Conservation (phyloP, 2,113 vertebrate species). For the Thunnus thynnus region DNA sequence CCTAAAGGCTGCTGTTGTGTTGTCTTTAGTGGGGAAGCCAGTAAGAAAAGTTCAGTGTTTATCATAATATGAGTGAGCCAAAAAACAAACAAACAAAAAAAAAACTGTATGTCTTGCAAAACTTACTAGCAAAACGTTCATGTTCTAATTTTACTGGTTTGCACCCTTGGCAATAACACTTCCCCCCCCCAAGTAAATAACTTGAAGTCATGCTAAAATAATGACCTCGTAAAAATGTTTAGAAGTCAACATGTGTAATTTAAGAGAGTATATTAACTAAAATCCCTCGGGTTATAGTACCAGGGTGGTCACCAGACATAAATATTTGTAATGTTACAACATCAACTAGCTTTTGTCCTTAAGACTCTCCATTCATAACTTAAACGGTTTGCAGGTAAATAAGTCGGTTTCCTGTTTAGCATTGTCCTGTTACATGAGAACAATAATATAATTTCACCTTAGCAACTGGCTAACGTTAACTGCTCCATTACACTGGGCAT, state of each 20-base stretch:
- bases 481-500: background rate
- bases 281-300: background rate
- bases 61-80: background rate
- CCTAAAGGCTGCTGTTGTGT: background rate
- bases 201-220: background rate
- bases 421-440: background rate
- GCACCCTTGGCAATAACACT: background rate
- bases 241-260: background rate
- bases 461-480: conserved; percentile 23
- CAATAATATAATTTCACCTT: background rate
- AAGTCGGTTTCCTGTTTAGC: no score
- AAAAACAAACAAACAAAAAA: no score
- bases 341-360: background rate
- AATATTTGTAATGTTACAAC: no score
- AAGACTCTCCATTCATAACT: background rate
- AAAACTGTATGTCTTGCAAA: no score
- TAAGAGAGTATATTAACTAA: background rate
- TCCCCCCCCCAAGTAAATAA: background rate
- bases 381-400: background rate
- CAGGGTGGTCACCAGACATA: background rate
- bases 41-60: background rate
- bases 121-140: no score
- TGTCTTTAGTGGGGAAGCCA: background rate
- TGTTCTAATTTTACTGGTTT: no score
- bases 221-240: no score